Evolutionary conservation across 30 jellyfish, hydroid and myxozoan species (phyloP), one percentile per base, ranked within the genome.

Genomic region (Pseudorhiza aurosa): DNA sequence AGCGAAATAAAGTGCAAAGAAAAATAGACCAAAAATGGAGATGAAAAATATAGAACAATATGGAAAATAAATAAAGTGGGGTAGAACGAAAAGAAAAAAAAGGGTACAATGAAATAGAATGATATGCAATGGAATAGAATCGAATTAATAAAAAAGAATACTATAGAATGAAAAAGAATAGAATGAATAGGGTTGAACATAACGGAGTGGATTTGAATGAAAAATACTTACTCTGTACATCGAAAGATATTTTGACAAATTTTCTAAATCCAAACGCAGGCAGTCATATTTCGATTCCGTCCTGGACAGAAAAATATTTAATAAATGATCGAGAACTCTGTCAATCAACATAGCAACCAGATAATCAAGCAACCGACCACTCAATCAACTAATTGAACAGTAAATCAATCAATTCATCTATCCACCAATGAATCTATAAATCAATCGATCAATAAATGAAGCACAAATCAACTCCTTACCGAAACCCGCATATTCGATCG

Each of bases 251-350:
- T 74, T 56, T n/a, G 74, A 50, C 8, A 74, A 68, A 18, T 40
- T 36, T 2, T 56, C 59, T 3, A 74, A 51, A 35, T 74, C 87
- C 40, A 74, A 68, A 22, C 76, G 87, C 65, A 74, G 43, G n/a
- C 75, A 74, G 12, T 74, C 87, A 26, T 74, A 14, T 28, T 49
- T 46, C n/a, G 87, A 74, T 58, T 74, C 87, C 4, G 87, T 74
- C 65, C 87, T 74, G 29, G 14, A 22, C 22, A 24, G 5, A 71
- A 49, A 68, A 12, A 11, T n/a, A n/a, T n/a, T n/a, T n/a, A n/a
- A n/a, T n/a, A n/a, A n/a, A n/a, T n/a, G n/a, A n/a, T n/a, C n/a
- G n/a, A n/a, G n/a, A n/a, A n/a, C n/a, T n/a, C n/a, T n/a, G n/a
- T n/a, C n/a, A n/a, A n/a, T n/a, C n/a, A n/a, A n/a, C n/a, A n/a